Evolutionary conservation across 2,113 vertebrate species (phyloP), one percentile per base, ranked within the genome.

Genomic region (Campylorhamphus procurvoides): DNA sequence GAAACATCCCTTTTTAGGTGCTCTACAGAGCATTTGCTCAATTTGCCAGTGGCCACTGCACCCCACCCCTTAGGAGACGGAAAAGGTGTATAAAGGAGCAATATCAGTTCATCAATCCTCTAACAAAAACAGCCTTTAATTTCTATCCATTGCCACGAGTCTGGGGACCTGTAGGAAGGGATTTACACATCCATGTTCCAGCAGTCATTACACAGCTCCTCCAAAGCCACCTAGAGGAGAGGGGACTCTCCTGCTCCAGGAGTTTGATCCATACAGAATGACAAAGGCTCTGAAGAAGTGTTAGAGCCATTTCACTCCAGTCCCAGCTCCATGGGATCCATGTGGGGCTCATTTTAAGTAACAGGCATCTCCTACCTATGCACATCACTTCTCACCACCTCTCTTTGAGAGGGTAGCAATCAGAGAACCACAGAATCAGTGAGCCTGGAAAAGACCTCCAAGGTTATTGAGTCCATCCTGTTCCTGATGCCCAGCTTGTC

Each of bases 381-480:
- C 15, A 17, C 4, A 24, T 16, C 7, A 33, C 2, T 40, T 35
- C 29, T 24, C 22, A 23, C n/a, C n/a, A 19, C 17, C 8, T 40
- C 35, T 77, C 2, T 28, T 47, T 40, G 6, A 56, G 68, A 73
- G n/a, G 44, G 40, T 19, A 87, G 44, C 13, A 19, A 18, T 5
- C 33, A 68, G n/a, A 62, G 11, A 68, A 53, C 18, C 71, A 47
- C 17, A 29, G 62, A 40, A 62, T 8, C 29, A 40, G 12, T 44
- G 12, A 1, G 1, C 6, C 1, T 62, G 6, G 19, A 39, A 47
- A 68, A 40, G 28, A 39, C 24, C 16, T 68, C 28, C 23, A 25
- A n/a, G 46, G 46, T 1, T 27, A 67, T 23, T 0, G 0, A 60
- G 29, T 8, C 39, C 71, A 40, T 11, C 1, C 14, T 31, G 14